Base-by-base conservation (phyloP, 1,140 invertebrate species). In the Cyclina sinensis region DNA sequence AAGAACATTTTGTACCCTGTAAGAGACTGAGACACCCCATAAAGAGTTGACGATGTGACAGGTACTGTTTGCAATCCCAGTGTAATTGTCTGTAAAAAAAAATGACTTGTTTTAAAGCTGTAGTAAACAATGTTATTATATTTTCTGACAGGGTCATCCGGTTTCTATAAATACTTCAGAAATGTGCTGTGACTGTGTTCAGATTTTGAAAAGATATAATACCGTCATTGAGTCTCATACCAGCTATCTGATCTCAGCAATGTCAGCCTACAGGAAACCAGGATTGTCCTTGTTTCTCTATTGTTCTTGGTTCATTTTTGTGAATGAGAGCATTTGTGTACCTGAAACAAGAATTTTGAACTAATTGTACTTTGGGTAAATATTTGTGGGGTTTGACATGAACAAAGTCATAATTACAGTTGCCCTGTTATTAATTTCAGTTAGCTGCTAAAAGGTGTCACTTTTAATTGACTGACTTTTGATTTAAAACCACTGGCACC, bases 401-500 rank as follows among this genome's bases (percentile, higher is more conserved):
- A 48, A 21, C 32, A 78, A 78, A 43, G 74, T 78, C 74, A 30
- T 74, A 5, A 70, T 27, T 30, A 9, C 27, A n/a, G 4, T 39
- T 51, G 39, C 43, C 48, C 48, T 54, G 18, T 27, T 48, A 43
- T 74, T 74, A 39, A 74, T 27, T 73, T 78, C 74, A 78, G 48
- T 78, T 78, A 78, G 48, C 43, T 30, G 24, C 24, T 21, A 43
- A 32, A 32, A 78, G 39, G 46, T 16, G 32, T 46, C 16, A 18
- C 68, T 78, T 5, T 32, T 78, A 78, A 78, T 78, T 78, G 48
- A 54, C 14, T 46, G 48, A 54, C 27, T 51, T 18, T 32, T 14
- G 74, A 43, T 14, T n/a, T n/a, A n/a, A n/a, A n/a, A n/a, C n/a
- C n/a, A n/a, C n/a, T n/a, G n/a, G n/a, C n/a, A n/a, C n/a, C n/a